A percentile compares a stretch with the other conserved stretches of the same genome.
Conservation (phyloP, 2,113 vertebrate species). For the Tyrannus savana region DNA sequence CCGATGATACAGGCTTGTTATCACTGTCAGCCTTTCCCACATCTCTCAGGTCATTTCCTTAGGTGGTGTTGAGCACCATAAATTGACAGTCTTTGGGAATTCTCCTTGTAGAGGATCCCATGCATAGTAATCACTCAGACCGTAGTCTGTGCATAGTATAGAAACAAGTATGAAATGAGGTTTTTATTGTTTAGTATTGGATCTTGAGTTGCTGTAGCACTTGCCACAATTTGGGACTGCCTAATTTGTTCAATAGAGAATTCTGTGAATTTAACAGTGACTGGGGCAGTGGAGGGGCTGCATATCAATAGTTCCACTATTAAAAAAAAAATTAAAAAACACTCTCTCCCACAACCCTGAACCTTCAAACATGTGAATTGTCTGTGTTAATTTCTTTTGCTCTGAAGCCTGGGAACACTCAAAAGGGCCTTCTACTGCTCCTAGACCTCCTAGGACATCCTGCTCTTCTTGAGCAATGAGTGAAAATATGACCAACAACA, state of each 20-base stretch:
- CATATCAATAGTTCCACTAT: not conserved
- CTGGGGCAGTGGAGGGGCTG: rapidly evolving
- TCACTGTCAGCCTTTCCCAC: not conserved
- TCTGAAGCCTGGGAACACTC: not conserved
- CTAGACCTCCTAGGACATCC: not conserved
- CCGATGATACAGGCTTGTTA: not conserved
- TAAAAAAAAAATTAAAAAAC: not conserved
- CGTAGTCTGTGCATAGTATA: rapidly evolving
- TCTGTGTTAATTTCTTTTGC: not conserved
- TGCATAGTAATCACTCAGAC: not conserved
- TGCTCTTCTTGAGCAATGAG: not conserved
- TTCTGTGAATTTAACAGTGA: not conserved
- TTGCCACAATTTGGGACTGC: not conserved
- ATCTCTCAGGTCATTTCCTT: not conserved
- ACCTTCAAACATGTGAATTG: not conserved
- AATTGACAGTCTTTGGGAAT: not conserved
- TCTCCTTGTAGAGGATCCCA: not conserved
- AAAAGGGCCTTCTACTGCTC: not conserved
- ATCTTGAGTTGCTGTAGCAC: not conserved
- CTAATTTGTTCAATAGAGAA: not conserved
- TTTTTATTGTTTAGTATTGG: not conserved
- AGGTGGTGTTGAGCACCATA: not conserved
- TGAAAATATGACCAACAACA: not conserved
- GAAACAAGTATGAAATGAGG: not conserved
- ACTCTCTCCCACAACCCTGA: not conserved